Percentiles rank a stretch among this genome's conserved stretches.
Evolutionary conservation across 2,113 vertebrate genomes (phyloP).

Genomic region (Xiphorhynchus elegans): DNA sequence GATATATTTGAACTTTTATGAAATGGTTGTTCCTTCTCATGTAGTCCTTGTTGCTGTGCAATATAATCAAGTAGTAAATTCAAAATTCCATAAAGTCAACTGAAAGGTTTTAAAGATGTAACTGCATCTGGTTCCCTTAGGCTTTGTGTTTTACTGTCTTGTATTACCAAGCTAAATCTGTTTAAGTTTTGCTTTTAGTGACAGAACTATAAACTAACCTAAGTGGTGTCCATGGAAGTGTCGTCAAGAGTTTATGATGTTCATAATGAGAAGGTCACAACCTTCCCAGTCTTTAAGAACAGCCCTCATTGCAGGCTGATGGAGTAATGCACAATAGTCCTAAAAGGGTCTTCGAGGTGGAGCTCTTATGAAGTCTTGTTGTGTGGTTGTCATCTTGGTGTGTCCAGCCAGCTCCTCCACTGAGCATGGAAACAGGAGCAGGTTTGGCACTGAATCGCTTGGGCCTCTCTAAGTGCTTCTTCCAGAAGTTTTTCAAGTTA

Average conservation of each 20-base stretch:
- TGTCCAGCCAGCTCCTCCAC: not conserved
- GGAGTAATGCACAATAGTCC: not conserved
- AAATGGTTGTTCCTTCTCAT: not conserved
- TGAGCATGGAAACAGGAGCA: not conserved
- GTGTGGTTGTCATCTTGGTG: not conserved
- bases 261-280: not conserved
- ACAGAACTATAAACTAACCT: not conserved
- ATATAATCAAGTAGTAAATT: conserved; percentile 17
- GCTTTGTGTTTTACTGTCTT: not conserved
- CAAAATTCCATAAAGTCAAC: conserved; percentile 17
- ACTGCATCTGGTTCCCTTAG: not conserved
- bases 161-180: not conserved
- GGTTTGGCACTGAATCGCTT: not conserved
- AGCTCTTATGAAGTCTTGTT: not conserved
- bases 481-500: not conserved
- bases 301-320: not conserved
- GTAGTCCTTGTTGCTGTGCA: conserved; percentile 29
- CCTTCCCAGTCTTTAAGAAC: not conserved
- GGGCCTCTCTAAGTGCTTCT: not conserved
- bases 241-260: not conserved
- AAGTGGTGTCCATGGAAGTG: not conserved
- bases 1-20: not conserved
- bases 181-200: not conserved
- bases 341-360: not conserved
- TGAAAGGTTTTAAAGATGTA: not conserved